Evolutionary conservation across 2,888 invertebrate genomes (phyloP).

Genomic region (Eumacrocentrus americanus): DNA sequence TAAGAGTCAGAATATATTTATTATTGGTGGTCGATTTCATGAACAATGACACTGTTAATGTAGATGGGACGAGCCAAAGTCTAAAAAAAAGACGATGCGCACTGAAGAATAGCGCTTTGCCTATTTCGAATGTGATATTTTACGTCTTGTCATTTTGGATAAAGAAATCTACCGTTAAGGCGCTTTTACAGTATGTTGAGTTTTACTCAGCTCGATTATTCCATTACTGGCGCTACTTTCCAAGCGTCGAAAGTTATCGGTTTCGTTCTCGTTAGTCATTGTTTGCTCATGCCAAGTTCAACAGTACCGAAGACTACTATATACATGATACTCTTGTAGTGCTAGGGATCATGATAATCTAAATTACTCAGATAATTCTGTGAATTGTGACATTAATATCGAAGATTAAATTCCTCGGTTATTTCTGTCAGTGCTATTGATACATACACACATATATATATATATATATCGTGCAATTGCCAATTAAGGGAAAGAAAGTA

Average conservation of each 20-base stretch:
- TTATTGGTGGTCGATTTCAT: neutral
- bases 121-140: constrained; percentile 24
- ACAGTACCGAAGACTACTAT: neutral
- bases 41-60: neutral
- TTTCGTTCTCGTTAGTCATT: constrained; percentile 26
- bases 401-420: neutral
- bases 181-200: constrained; percentile 12
- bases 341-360: neutral
- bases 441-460: too few species aligned
- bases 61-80: constrained; percentile 4
- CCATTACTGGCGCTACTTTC: constrained; percentile 25
- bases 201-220: constrained; percentile 30
- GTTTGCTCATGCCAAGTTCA: constrained; percentile 20
- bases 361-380: neutral
- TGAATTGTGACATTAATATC: constrained; percentile 1
- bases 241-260: constrained; percentile 17
- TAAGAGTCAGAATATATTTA: neutral
- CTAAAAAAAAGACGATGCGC: neutral
- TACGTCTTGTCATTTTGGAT: constrained; percentile 33
- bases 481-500: neutral
- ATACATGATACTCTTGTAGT: neutral
- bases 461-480: too few species aligned
- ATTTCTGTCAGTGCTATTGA: neutral
- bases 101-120: neutral
- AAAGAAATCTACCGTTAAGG: constrained; percentile 36